These are phyloP conservation scores for Linepithema humile DNA, from an alignment of 1,140 invertebrate genomes.

Conservation along the genomic window DNA sequence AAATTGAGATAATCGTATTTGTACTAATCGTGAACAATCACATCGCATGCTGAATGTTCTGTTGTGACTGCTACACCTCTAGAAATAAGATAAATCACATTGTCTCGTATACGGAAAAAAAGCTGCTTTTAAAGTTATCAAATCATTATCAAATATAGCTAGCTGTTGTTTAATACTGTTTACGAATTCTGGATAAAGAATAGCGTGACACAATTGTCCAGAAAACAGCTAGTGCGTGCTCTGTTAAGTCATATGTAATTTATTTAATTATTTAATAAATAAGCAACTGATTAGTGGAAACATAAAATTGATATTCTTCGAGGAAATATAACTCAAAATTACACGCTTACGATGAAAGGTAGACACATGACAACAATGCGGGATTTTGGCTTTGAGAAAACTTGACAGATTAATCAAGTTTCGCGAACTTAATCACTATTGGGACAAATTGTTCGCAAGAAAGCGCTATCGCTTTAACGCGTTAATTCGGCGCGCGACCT, in stretches of 20 bases:
- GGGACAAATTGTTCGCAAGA: neutral
- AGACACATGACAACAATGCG: neutral
- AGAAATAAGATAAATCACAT: neutral
- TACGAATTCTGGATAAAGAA: neutral
- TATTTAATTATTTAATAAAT: neutral
- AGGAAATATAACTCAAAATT: neutral
- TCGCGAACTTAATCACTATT: slow-evolving; percentile 22
- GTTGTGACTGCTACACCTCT: neutral
- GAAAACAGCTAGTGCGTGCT: neutral
- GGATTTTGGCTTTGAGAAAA: neutral
- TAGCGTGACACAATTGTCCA: neutral
- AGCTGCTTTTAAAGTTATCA: neutral
- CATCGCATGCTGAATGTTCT: neutral
- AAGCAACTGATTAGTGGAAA: neutral
- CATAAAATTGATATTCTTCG: neutral
- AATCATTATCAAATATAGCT: slow-evolving; percentile 9
- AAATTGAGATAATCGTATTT: slow-evolving; percentile 19
- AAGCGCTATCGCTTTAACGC: slow-evolving; percentile 10
- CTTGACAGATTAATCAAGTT: slow-evolving; percentile 43
- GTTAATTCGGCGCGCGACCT: slow-evolving; percentile 70
- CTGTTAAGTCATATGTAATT: neutral
- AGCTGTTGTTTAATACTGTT: neutral
- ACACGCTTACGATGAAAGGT: neutral
- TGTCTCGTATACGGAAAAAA: neutral
- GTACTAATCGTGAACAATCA: neutral